Evolutionary conservation across 2,113 vertebrate genomes (phyloP).

Genomic region (Uropsilus gracilis): DNA sequence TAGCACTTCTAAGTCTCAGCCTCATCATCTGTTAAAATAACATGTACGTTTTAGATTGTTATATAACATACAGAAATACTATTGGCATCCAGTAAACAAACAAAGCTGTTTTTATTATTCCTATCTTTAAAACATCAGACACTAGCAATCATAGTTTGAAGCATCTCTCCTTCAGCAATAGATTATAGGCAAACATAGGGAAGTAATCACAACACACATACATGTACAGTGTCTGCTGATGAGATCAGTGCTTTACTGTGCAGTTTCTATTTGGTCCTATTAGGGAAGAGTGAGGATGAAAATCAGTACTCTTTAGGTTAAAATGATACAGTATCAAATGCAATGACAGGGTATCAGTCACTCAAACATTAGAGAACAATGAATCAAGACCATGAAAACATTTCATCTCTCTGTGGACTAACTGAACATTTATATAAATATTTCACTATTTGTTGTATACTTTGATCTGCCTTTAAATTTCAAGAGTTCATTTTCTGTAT

Average conservation of each 20-base stretch:
- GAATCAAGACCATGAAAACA: background rate
- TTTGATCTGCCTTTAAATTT: background rate
- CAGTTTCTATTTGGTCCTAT: background rate
- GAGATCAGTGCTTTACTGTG: background rate
- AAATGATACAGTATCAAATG: slow-evolving; percentile 10
- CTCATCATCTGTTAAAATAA: background rate
- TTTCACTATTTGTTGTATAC: background rate
- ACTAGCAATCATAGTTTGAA: background rate
- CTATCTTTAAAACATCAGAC: background rate
- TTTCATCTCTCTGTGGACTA: background rate
- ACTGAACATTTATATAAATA: background rate
- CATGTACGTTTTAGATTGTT: background rate
- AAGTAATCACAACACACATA: background rate
- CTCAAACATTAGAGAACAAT: background rate
- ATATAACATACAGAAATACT: slow-evolving; percentile 10
- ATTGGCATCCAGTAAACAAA: background rate
- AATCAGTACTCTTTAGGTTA: background rate
- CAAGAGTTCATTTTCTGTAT: background rate
- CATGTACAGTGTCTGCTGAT: background rate
- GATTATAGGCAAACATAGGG: background rate
- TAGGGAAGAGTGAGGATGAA: background rate
- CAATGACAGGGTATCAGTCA: background rate
- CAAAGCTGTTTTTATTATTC: background rate
- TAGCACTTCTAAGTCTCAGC: background rate
- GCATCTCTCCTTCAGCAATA: background rate